These are phyloP conservation scores for Podotricha telesiphe DNA, from an alignment of 2,888 invertebrate genomes.

Conservation along the genomic window DNA sequence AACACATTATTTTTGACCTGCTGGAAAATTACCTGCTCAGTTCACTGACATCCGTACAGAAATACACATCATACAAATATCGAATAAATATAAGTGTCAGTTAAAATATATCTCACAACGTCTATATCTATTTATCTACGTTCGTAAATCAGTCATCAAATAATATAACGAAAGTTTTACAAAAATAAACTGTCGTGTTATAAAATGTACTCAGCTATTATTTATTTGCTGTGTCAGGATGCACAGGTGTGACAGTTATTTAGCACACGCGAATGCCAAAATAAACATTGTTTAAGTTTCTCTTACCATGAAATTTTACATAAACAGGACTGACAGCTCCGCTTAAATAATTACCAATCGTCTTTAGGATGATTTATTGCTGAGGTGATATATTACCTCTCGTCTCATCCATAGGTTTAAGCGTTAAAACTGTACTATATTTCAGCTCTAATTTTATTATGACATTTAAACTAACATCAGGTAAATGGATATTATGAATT, in stretches of 20 bases:
- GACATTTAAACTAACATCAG: slow-evolving; percentile 2
- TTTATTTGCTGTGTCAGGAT: slow-evolving; percentile 49
- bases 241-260: slow-evolving; percentile 57
- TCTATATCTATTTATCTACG: not conserved
- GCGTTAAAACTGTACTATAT: slow-evolving; percentile 20
- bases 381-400: slow-evolving; percentile 31
- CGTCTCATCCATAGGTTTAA: slow-evolving; percentile 8
- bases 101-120: not conserved
- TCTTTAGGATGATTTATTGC: slow-evolving; percentile 37
- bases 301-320: slow-evolving; percentile 47
- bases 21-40: too few species aligned
- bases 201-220: slow-evolving; percentile 25
- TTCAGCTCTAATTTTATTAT: slow-evolving; percentile 18
- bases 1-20: too few species aligned
- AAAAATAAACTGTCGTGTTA: slow-evolving; percentile 26
- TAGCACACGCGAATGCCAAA: slow-evolving; percentile 52
- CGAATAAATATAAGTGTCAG: not conserved
- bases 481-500: too few species aligned
- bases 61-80: too few species aligned
- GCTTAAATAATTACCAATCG: slow-evolving; percentile 40
- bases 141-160: not conserved
- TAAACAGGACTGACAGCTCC: slow-evolving; percentile 50
- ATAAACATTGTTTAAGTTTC: slow-evolving; percentile 51
- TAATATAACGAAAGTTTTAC: slow-evolving; percentile 19
- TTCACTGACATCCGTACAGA: too few species aligned